A percentile compares a stretch with the other conserved stretches of the same genome.
These are phyloP conservation scores for Corythoichthys intestinalis DNA, from an alignment of 2,113 vertebrate genomes.

Conservation along the genomic window DNA sequence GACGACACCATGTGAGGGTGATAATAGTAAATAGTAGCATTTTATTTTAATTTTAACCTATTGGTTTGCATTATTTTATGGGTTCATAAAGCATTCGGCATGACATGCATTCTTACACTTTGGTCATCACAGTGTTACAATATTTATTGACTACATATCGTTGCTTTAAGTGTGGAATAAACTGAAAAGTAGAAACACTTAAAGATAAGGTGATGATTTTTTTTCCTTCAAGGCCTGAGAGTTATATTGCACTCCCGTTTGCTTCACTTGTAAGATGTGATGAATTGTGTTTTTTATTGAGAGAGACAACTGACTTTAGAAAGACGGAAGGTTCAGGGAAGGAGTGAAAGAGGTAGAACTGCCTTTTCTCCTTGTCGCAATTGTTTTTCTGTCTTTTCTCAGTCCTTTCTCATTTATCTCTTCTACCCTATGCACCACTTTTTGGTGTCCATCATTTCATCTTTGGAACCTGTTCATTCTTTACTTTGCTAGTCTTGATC, in stretches of 20 bases:
- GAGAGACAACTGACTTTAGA: slow-evolving; percentile 28
- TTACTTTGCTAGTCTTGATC: not conserved
- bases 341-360: slow-evolving; percentile 18
- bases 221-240: not conserved
- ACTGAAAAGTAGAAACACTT: slow-evolving; percentile 1
- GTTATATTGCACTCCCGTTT: not conserved
- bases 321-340: slow-evolving; percentile 14
- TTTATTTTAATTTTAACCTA: no score
- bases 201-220: not conserved
- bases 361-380: not conserved
- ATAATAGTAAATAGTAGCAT: no score
- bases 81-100: not conserved
- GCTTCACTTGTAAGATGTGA: slow-evolving; percentile 28
- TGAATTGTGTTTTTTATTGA: slow-evolving; percentile 48
- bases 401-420: slow-evolving; percentile 1
- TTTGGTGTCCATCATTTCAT: not conserved
- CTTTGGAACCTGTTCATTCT: not conserved
- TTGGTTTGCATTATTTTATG: not conserved
- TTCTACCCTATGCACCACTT: not conserved
- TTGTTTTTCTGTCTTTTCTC: slow-evolving; percentile 10
- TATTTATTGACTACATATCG: not conserved
- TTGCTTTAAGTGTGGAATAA: not conserved
- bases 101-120: not conserved
- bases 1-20: no score
- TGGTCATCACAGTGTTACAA: not conserved